A percentile compares a stretch with the other conserved stretches of the same genome.
These are phyloP conservation scores for Cassiopea xamachana DNA, from an alignment of 30 jellyfish, hydroid and myxozoan species.

Conservation along the genomic window DNA sequence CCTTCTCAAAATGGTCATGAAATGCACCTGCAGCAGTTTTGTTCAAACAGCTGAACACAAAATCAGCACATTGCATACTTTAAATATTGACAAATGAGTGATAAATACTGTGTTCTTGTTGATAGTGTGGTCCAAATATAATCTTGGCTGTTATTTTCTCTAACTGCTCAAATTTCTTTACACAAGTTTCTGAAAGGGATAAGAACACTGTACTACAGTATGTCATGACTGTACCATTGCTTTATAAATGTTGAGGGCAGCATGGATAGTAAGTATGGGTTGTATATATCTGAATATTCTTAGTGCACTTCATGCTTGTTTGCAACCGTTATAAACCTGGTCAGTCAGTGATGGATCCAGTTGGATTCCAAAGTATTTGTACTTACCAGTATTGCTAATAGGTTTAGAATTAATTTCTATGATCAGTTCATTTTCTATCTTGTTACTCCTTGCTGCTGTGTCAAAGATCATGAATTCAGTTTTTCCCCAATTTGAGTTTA, in stretches of 20 bases:
- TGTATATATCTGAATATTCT: constrained; percentile 64
- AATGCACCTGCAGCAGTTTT: constrained; percentile 59
- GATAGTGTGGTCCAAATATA: constrained; percentile 51
- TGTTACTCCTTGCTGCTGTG: constrained; percentile 52
- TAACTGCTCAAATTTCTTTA: constrained; percentile 56
- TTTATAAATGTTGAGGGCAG: constrained; percentile 72
- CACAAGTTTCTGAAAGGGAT: constrained; percentile 37
- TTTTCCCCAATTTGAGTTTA: constrained; percentile 39
- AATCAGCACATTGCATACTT: constrained; percentile 72
- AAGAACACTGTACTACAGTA: constrained; percentile 60
- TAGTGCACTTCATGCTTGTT: constrained; percentile 52
- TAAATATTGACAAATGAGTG: constrained; percentile 73
- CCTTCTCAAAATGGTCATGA: constrained; percentile 48
- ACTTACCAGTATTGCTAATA: constrained; percentile 33
- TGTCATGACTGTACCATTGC: constrained; percentile 71
- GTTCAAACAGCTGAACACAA: constrained; percentile 63
- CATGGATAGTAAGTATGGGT: constrained; percentile 70
- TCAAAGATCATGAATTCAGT: constrained; percentile 56
- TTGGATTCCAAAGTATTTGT: constrained; percentile 51
- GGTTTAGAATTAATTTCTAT: constrained; percentile 14
- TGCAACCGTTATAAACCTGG: constrained; percentile 48
- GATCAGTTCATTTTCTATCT: constrained; percentile 18
- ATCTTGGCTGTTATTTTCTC: constrained; percentile 58
- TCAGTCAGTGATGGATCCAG: constrained; percentile 50
- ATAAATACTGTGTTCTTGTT: constrained; percentile 41